A percentile compares a stretch with the other conserved stretches of the same genome.
Conservation (phyloP, 2,797 vertebrate genomes). For the Emydoidea blandingii region DNA sequence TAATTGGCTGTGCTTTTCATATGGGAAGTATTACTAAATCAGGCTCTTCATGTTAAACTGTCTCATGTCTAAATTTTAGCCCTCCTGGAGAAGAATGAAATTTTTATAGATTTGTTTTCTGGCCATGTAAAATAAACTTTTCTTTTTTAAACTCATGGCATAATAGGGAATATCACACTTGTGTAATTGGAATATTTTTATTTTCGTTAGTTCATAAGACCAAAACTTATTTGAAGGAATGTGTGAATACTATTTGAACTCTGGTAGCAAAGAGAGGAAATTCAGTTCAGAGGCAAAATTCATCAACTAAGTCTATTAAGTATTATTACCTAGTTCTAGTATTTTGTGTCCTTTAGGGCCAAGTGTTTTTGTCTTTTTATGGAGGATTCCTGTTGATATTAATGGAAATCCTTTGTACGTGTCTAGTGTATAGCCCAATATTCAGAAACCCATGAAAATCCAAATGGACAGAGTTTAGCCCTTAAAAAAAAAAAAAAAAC, state of each 20-base stretch:
- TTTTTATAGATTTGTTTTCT: not conserved
- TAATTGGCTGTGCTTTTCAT: not conserved
- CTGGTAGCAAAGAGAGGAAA: not conserved
- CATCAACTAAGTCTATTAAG: not conserved
- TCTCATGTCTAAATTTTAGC: not conserved
- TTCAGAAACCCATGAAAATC: not conserved
- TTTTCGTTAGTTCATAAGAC: not conserved
- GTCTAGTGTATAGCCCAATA: no score
- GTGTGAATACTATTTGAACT: not conserved
- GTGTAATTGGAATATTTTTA: not conserved
- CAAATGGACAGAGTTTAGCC: not conserved
- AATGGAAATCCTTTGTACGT: no score
- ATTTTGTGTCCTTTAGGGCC: not conserved
- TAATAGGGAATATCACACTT: not conserved
- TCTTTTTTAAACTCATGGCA: not conserved
- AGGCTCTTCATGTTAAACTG: not conserved
- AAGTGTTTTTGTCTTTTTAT: not conserved
- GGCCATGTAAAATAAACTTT: not conserved
- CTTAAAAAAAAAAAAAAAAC: not conserved
- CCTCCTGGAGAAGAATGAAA: not conserved
- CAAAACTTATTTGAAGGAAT: not conserved
- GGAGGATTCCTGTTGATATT: no score
- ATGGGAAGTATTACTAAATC: not conserved
- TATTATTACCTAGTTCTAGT: not conserved
- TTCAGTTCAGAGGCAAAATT: not conserved